A percentile compares a stretch with the other conserved stretches of the same genome.
phyloP scores from a whole-genome alignment of 1,140 invertebrate genomes.

The Heliothis virescens region DNA sequence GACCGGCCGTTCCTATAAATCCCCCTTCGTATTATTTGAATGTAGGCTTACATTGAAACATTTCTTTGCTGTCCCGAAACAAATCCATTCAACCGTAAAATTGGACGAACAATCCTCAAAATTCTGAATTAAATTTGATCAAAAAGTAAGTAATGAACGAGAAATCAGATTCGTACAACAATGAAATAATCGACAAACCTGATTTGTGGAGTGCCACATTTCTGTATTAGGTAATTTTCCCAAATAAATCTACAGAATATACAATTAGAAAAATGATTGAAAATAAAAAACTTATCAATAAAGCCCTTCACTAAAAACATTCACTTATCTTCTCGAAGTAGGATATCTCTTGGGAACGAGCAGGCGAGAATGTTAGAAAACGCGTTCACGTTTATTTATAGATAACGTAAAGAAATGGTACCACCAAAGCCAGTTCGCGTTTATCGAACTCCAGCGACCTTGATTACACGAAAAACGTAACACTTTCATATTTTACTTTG shows the following conservation, averaged over 20 bases:
- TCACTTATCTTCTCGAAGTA: slow-evolving; percentile 31
- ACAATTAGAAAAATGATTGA: no score
- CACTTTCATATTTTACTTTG: slow-evolving; percentile 31
- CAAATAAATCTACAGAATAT: background rate
- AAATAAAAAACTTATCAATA: slow-evolving; percentile 19
- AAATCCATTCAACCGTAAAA: slow-evolving; percentile 79
- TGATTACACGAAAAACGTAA: slow-evolving; percentile 42
- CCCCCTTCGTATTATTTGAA: slow-evolving; percentile 74
- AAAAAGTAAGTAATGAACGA: slow-evolving; percentile 78
- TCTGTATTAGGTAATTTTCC: background rate
- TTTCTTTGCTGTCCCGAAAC: slow-evolving; percentile 76
- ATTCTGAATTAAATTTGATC: slow-evolving; percentile 77
- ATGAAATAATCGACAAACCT: slow-evolving; percentile 54
- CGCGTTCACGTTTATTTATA: slow-evolving; percentile 36
- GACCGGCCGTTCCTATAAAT: slow-evolving; percentile 68
- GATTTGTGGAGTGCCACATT: slow-evolving; percentile 36
- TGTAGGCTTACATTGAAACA: slow-evolving; percentile 79
- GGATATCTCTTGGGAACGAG: background rate
- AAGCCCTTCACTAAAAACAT: slow-evolving; percentile 18
- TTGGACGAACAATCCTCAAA: slow-evolving; percentile 76
- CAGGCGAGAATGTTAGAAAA: slow-evolving; percentile 29
- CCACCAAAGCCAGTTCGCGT: background rate
- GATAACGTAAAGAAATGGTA: slow-evolving; percentile 37
- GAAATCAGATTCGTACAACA: slow-evolving; percentile 65
- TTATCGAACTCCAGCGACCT: slow-evolving; percentile 30